phyloP scores from a whole-genome alignment of 2,797 vertebrate species.

The Pseudopleuronectes americanus region DNA sequence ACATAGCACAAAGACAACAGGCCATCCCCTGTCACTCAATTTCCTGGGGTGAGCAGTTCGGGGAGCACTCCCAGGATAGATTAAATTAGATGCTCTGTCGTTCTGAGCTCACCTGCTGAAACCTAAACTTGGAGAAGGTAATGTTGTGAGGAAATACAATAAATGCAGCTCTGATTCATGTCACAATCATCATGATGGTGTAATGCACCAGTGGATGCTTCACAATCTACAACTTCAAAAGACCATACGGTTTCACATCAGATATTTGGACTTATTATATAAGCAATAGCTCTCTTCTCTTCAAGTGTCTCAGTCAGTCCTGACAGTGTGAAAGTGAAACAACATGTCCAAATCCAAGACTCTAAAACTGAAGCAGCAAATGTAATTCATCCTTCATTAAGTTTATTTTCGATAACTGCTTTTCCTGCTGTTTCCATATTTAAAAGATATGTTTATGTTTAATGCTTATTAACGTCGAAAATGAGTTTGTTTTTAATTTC shows the following conservation, averaged over 20 bases:
- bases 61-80: slow-evolving; percentile 69
- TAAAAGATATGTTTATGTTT: too few species aligned
- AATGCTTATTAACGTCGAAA: too few species aligned
- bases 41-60: slow-evolving; percentile 68
- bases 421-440: too few species aligned
- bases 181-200: slow-evolving; percentile 7
- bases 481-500: too few species aligned
- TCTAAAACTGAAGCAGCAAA: too few species aligned
- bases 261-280: background rate
- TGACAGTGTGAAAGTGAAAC: background rate
- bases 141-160: slow-evolving; percentile 60
- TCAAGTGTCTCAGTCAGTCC: background rate
- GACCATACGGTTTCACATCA: background rate
- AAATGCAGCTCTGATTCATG: slow-evolving; percentile 27
- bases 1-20: slow-evolving; percentile 81
- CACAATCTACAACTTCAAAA: background rate
- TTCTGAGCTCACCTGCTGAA: slow-evolving; percentile 80
- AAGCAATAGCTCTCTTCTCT: slow-evolving; percentile 1
- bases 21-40: slow-evolving; percentile 78
- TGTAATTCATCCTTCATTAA: background rate
- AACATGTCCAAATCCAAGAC: background rate
- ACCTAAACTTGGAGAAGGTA: slow-evolving; percentile 75
- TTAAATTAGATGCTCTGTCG: slow-evolving; percentile 75
- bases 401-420: too few species aligned
- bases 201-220: background rate